These are phyloP conservation scores for Notechis scutatus DNA, from an alignment of 2,113 vertebrate genomes.

Conservation along the genomic window DNA sequence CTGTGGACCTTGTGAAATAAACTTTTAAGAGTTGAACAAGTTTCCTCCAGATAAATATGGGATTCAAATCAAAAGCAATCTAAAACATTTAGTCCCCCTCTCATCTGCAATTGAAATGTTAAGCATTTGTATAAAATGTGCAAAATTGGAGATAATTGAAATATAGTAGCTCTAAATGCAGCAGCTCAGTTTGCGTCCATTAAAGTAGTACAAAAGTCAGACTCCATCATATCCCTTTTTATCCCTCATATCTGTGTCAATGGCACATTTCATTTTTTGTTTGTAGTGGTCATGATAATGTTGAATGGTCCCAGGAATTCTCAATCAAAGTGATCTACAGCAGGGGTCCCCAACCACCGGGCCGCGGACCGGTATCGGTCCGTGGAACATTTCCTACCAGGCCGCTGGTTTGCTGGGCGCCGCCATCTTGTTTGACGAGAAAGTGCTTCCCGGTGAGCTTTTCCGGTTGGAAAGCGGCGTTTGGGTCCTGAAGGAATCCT, in stretches of 20 bases:
- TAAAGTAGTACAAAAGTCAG: conserved; percentile 67
- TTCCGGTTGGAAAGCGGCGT: no score
- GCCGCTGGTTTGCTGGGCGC: no score
- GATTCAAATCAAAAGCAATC: conserved; percentile 73
- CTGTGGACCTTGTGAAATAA: conserved; percentile 40
- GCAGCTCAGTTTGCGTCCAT: conserved; percentile 70
- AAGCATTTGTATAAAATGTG: conserved; percentile 75
- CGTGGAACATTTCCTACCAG: no score
- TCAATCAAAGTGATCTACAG: conserved; percentile 44
- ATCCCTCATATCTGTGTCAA: conserved; percentile 64
- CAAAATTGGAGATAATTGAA: conserved; percentile 81
- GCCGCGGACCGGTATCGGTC: no score
- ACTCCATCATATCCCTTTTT: conserved; percentile 36
- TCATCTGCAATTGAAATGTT: conserved; percentile 77
- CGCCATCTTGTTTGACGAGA: no score
- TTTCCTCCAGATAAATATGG: conserved; percentile 63
- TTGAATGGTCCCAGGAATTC: conserved; percentile 61
- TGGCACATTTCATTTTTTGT: conserved; percentile 55
- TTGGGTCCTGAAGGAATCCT: no score
- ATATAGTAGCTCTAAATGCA: conserved; percentile 76
- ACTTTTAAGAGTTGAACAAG: conserved; percentile 72
- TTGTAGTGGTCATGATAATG: conserved; percentile 64
- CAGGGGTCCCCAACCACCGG: no score
- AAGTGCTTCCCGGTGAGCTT: no score
- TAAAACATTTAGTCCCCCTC: conserved; percentile 71